phyloP scores from a whole-genome alignment of 2,113 vertebrate genomes.

The Chlorocebus sabaeus region DNA sequence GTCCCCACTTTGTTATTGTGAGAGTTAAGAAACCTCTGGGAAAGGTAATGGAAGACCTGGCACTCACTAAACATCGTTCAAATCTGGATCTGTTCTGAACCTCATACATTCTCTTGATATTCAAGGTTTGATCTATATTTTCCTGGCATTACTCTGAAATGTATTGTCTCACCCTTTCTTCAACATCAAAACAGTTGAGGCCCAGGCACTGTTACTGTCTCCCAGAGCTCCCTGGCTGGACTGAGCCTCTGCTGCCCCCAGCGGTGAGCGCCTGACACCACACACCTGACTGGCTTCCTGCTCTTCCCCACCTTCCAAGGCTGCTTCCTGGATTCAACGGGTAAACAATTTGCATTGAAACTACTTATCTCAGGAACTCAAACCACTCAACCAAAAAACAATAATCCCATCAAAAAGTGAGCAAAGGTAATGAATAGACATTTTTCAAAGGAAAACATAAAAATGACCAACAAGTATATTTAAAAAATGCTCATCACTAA shows the following conservation, averaged over 20 bases:
- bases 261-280: not conserved
- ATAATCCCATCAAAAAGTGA: not conserved
- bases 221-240: not conserved
- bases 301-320: not conserved
- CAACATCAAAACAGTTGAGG: not conserved
- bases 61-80: not conserved
- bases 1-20: no score
- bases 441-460: not conserved
- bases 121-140: not conserved
- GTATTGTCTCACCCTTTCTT: not conserved
- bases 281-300: not conserved
- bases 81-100: not conserved
- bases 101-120: not conserved
- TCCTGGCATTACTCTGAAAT: not conserved
- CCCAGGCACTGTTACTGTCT: not conserved
- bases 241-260: not conserved
- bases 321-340: not conserved
- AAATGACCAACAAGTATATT: not conserved
- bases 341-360: not conserved
- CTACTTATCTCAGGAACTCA: not conserved
- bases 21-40: not conserved
- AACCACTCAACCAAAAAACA: not conserved
- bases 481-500: not conserved
- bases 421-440: not conserved
- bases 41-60: not conserved